Percentiles rank a stretch among this genome's conserved stretches.
Evolutionary conservation across 1,140 invertebrate genomes (phyloP).

Genomic region (Eupristina koningsbergeri): DNA sequence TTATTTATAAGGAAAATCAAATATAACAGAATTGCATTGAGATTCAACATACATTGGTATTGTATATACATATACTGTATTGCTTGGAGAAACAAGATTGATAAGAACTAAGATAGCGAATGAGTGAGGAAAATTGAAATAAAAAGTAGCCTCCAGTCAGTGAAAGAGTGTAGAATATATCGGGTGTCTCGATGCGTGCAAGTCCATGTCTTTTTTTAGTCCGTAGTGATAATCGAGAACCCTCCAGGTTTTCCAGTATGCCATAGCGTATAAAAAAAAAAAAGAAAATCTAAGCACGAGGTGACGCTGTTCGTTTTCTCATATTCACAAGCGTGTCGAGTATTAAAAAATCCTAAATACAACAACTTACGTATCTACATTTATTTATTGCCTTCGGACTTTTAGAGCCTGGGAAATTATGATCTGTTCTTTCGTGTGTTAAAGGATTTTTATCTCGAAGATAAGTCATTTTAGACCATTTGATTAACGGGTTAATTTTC

Average conservation of each 20-base stretch:
- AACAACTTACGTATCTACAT: neutral
- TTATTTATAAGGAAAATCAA: too few relatives aligned
- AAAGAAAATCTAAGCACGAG: neutral
- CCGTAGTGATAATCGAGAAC: slow-evolving; percentile 35
- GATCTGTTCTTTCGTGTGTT: neutral
- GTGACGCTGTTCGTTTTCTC: neutral
- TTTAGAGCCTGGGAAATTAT: neutral
- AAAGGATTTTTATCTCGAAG: slow-evolving; percentile 33
- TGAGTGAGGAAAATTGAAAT: neutral
- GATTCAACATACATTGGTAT: too few relatives aligned
- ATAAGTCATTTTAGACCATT: neutral
- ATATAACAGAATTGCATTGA: too few relatives aligned
- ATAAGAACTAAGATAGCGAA: neutral
- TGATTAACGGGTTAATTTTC: neutral
- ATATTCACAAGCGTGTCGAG: neutral
- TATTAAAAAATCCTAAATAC: neutral
- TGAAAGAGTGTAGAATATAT: neutral
- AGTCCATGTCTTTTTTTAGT: slow-evolving; percentile 42
- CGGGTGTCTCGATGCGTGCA: slow-evolving; percentile 19
- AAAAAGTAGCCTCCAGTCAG: neutral
- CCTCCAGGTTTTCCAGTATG: neutral
- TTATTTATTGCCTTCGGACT: neutral
- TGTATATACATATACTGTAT: too few relatives aligned
- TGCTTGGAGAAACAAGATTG: neutral
- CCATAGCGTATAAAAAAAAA: neutral